A percentile compares a stretch with the other conserved stretches of the same genome.
Evolutionary conservation across 2,113 vertebrate species (phyloP).

Genomic region (Lepisosteus osseus): DNA sequence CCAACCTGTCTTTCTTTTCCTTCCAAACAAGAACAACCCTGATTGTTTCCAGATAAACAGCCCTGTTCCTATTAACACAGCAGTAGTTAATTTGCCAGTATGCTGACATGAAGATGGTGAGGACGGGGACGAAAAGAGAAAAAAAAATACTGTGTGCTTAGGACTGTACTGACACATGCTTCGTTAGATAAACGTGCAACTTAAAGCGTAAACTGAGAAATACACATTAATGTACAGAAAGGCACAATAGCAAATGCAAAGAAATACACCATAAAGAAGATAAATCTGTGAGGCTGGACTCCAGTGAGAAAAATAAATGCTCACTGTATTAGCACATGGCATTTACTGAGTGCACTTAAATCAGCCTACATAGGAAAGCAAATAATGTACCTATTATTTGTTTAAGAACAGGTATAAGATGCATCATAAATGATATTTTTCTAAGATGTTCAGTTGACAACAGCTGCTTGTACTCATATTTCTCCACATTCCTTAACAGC

Average conservation of each 20-base stretch:
- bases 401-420: constrained; percentile 1
- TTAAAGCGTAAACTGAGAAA: too few species aligned
- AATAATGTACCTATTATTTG: not conserved
- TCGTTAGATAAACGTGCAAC: too few species aligned
- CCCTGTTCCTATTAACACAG: too few species aligned
- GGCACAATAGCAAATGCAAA: not conserved
- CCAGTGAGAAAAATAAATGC: not conserved
- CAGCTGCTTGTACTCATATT: not conserved
- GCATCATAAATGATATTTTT: not conserved
- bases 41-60: too few species aligned
- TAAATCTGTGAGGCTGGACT: not conserved
- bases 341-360: not conserved
- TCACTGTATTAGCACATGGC: not conserved
- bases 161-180: too few species aligned
- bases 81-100: too few species aligned
- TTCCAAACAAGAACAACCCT: too few species aligned
- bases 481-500: not conserved
- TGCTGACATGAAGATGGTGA: too few species aligned
- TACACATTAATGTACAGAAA: not conserved
- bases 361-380: not conserved
- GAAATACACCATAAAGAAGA: not conserved
- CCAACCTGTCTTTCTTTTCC: too few species aligned
- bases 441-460: not conserved
- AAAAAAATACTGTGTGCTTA: too few species aligned
- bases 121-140: too few species aligned